phyloP scores from a whole-genome alignment of 53 echinoderm and acorn worm genomes.

The Holothuria leucospilota region DNA sequence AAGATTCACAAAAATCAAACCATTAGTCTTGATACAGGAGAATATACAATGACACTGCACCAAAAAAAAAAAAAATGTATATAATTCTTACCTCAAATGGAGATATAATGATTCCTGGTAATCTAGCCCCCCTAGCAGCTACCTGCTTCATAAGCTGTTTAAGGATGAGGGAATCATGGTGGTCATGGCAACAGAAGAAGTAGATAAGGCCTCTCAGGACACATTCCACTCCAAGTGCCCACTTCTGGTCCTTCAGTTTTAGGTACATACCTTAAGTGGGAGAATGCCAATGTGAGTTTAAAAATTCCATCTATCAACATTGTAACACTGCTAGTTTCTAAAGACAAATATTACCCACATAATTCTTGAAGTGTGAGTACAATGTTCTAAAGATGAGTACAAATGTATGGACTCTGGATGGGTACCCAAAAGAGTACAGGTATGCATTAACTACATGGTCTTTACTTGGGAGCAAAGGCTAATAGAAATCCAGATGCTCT shows the following conservation, averaged over 20 bases:
- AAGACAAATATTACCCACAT: too few species aligned
- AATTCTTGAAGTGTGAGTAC: too few species aligned
- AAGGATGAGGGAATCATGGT: slow-evolving; percentile 76
- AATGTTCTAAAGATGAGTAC: too few species aligned
- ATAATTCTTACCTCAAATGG: slow-evolving; percentile 78
- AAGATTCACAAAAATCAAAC: too few species aligned
- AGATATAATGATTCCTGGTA: slow-evolving; percentile 78
- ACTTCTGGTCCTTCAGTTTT: slow-evolving; percentile 70
- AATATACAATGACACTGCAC: too few species aligned
- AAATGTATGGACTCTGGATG: too few species aligned
- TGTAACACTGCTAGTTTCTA: too few species aligned
- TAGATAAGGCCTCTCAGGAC: slow-evolving; percentile 68
- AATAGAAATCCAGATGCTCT: too few species aligned
- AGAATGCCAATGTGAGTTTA: background rate
- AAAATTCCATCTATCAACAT: background rate
- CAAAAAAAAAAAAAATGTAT: background rate
- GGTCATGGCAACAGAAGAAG: slow-evolving; percentile 90
- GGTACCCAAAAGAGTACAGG: too few species aligned
- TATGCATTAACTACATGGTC: too few species aligned
- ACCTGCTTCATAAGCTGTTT: slow-evolving; percentile 70
- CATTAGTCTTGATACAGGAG: too few species aligned
- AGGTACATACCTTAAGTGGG: slow-evolving; percentile 53
- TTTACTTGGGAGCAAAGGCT: too few species aligned
- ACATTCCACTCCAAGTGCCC: slow-evolving; percentile 89
- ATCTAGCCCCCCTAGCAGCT: slow-evolving; percentile 50